Evolutionary conservation across 2,113 vertebrate genomes (phyloP), one percentile per base, ranked within the genome.

Genomic region (Embiotoca jacksoni): DNA sequence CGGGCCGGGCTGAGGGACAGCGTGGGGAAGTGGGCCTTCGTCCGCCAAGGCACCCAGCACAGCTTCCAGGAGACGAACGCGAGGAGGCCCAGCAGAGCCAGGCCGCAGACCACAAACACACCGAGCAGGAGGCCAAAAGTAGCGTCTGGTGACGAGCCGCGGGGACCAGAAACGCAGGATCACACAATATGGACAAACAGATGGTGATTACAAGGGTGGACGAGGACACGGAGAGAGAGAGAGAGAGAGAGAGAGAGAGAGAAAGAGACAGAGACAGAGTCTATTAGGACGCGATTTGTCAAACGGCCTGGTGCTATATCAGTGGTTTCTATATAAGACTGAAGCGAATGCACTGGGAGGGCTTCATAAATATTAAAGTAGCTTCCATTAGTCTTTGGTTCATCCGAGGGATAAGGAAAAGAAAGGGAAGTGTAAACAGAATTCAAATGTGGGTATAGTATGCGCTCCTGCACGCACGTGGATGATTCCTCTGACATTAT

Each of bases 1-100:
- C 81, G 14, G 84, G 85, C 60, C 32, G 83, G 93, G 76, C 84
- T 41, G 63, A 88, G 87, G 80, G 89, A 54, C 5, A 88, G 90
- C 41, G 93, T 83, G 69, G 94, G 91, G 68, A 94, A 93, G 36
- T 92, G 79, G 93, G 92, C 88, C 91, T 99, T 97, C 79, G 86
- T 94, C 81, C 96, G 95, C 96, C 96, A 94, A 91, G 96, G 96
- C 66, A 94, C 94, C 95, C 95, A 95, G 90, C 96, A 96, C 89
- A 97, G 94, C 95, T 97, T 98, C 97, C 97, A 98, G 93, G 96
- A 97, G 91, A 97, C 90, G 90, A 97, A 95, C 37, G 96, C 92
- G 82, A 96, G 96, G 79, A 96, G 96, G 89, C 95, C 97, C 95
- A 97, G 94, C 94, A 98, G 93, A 80, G 96, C 96, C 93, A 98